phyloP scores from a whole-genome alignment of 2,113 vertebrate genomes.

The Sapajus apella region DNA sequence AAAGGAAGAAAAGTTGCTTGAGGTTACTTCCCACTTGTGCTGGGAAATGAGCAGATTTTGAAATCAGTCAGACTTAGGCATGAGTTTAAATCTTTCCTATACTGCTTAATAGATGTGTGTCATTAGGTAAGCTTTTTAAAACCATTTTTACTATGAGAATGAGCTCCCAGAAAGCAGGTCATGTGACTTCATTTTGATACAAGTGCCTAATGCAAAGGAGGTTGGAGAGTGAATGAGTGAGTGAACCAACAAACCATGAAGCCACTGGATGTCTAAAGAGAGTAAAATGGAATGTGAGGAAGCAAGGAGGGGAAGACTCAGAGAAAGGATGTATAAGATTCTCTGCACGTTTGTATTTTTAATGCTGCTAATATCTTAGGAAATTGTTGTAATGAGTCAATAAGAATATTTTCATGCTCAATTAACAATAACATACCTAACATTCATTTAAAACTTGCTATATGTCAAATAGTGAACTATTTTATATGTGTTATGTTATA shows the following conservation, averaged over 20 bases:
- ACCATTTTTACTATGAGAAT: not conserved
- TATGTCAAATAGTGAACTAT: not conserved
- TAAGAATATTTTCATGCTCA: not conserved
- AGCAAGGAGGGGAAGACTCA: not conserved
- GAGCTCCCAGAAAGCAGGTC: not conserved
- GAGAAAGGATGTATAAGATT: not conserved
- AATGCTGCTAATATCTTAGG: not conserved
- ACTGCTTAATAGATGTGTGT: not conserved
- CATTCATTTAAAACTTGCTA: not conserved
- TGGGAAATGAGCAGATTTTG: not conserved
- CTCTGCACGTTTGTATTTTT: not conserved
- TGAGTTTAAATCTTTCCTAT: not conserved
- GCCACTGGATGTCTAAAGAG: not conserved
- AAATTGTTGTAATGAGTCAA: not conserved
- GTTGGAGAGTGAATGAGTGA: not conserved
- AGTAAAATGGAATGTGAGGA: not conserved
- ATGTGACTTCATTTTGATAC: not conserved
- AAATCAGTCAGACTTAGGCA: not conserved
- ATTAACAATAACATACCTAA: not conserved
- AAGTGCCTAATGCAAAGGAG: not conserved
- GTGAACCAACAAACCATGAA: not conserved
- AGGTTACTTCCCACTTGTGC: not conserved
- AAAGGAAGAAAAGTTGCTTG: not conserved
- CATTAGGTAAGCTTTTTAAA: not conserved
- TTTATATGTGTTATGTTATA: not conserved